These are phyloP conservation scores for Myopa testacea DNA, from an alignment of 2,888 invertebrate genomes.

Conservation along the genomic window DNA sequence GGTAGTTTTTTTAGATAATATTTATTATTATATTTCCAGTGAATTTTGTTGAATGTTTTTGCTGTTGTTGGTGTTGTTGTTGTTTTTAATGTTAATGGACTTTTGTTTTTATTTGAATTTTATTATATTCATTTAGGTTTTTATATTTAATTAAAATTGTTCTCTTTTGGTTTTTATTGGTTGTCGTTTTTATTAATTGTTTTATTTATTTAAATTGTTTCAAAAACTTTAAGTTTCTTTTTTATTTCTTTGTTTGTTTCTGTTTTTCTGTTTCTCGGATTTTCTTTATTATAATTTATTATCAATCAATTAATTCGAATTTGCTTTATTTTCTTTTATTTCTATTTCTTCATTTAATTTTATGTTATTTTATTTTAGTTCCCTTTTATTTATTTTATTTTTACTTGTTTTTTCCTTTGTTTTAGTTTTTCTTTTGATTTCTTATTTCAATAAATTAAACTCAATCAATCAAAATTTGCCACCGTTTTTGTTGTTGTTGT, in stretches of 20 bases:
- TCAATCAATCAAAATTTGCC: conserved; percentile 9
- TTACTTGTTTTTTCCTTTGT: no score
- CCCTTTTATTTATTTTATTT: no score
- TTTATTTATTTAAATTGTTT: neutral
- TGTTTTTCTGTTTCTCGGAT: neutral
- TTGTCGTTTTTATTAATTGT: no score
- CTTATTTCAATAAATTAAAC: conserved; percentile 24
- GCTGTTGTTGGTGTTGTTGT: conserved; percentile 41
- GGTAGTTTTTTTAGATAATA: no score
- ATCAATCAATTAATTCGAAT: no score
- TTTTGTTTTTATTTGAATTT: neutral
- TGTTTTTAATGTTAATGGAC: conserved; percentile 18
- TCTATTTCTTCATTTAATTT: no score
- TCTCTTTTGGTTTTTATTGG: neutral
- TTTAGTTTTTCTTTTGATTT: no score
- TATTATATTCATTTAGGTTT: neutral
- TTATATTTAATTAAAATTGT: neutral
- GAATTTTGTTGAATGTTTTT: conserved; percentile 21
- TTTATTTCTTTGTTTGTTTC: neutral
- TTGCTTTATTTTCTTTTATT: no score
- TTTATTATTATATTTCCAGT: no score
- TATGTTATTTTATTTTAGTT: no score
- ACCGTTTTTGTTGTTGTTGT: neutral
- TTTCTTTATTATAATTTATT: no score
- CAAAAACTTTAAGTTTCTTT: neutral